Evolutionary conservation across 2,797 vertebrate genomes (phyloP), one percentile per base, ranked within the genome.

Genomic region (Prunella strophiata): DNA sequence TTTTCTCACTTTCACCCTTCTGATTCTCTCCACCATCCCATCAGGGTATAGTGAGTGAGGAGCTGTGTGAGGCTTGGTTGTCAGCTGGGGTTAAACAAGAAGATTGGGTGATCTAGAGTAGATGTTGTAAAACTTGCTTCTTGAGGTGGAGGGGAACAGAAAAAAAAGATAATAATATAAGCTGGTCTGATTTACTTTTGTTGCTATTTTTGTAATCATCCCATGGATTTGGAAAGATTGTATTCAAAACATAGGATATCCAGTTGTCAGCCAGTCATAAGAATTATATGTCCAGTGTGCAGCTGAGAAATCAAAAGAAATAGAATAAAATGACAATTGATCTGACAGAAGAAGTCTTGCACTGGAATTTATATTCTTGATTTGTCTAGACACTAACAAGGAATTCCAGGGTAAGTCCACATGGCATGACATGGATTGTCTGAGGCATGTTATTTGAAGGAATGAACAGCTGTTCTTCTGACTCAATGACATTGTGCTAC

Each of bases 71-170:
- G 17, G 4, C 17, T 73, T 26, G 55, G 9, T 3, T 55, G 23
- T 11, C 11, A 9, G 5, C 32, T 45, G 25, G 27, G 11, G 20
- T 66, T 85, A 61, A 61, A 73, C 16, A 38, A 25, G 32, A 15
- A 29, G 12, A 30, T 1, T 20, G 42, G 13, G 3, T 55, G 15
- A 55, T 55, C 16, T 67, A 55, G 26, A 54, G 67, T 25, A 89
- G 11, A 5, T 76, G 42, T 25, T 55, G 19, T 36, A 51, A 38
- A 38, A 57, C 3, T 54, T 85, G 13, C 12, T 68, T 77, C 38
- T 70, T 57, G 11, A 6, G 13, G 7, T 29, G 5, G 11, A 13
- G 9, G 0, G 29, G 3, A 42, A 63, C 11, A 61, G 8, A 34
- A 34, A 34, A 50, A 43, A 57, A 86, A 34, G 5, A 26, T 26